Conservation (phyloP, 2,113 vertebrate genomes). For the Columba janthina region DNA sequence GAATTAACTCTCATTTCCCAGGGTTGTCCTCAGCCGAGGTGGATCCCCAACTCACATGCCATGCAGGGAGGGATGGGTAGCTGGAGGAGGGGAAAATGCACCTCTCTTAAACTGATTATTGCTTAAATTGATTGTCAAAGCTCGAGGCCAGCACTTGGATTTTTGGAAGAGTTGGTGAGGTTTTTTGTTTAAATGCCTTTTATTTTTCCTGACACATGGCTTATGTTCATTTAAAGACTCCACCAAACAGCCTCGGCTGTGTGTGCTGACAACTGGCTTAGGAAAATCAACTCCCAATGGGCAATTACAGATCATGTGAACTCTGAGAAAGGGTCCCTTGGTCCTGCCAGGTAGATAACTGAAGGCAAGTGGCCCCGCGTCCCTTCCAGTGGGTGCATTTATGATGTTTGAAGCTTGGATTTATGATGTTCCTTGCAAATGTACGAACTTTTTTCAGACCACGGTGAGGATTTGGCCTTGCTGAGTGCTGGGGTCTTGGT, state of each 20-base stretch:
- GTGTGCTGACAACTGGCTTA: neutral
- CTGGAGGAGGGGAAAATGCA: neutral
- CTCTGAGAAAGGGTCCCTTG: neutral
- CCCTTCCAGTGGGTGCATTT: accelerated
- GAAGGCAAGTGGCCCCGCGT: neutral
- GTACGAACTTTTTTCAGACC: neutral
- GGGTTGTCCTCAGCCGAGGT: neutral
- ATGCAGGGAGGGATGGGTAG: neutral
- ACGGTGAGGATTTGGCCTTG: neutral
- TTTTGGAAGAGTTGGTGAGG: neutral
- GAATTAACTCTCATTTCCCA: neutral
- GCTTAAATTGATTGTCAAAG: neutral
- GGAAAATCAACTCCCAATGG: neutral
- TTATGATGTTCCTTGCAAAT: neutral
- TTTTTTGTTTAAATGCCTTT: neutral
- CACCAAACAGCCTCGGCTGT: neutral
- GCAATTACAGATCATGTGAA: neutral
- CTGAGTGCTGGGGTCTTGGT: neutral
- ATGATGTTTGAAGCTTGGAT: neutral
- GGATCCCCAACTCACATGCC: neutral
- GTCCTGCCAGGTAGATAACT: neutral
- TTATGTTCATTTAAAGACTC: neutral
- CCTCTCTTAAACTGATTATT: neutral
- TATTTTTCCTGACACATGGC: neutral
- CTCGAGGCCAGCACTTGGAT: neutral